These are phyloP conservation scores for Pteronotus mesoamericanus DNA, from an alignment of 2,797 vertebrate species.

Conservation along the genomic window DNA sequence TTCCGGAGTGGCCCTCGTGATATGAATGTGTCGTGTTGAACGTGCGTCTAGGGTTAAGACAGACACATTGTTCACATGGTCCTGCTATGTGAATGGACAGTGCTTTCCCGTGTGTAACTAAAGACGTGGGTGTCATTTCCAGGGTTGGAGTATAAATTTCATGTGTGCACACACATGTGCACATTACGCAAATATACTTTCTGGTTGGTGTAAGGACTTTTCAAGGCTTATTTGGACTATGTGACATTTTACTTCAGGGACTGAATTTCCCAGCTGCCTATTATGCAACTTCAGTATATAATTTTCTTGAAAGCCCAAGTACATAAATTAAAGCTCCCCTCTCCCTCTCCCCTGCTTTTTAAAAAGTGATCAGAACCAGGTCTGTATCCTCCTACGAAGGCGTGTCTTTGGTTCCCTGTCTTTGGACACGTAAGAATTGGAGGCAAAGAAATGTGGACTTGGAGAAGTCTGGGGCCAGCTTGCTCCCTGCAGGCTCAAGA, in stretches of 20 bases:
- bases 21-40: background rate
- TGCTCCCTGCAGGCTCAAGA: no score
- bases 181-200: background rate
- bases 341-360: background rate
- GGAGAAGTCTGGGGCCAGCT: no score
- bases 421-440: no score
- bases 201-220: background rate
- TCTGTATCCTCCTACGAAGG: background rate
- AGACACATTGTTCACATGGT: background rate
- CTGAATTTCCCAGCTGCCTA: constrained; percentile 12
- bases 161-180: background rate
- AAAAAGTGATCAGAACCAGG: background rate
- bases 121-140: background rate
- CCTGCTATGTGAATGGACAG: background rate
- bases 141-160: background rate
- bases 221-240: background rate
- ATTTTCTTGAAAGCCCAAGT: background rate
- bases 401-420: no score
- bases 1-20: background rate
- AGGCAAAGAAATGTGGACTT: no score
- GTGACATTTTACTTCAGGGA: background rate
- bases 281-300: background rate
- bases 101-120: background rate
- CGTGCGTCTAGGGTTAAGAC: background rate
- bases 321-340: background rate